These are phyloP conservation scores for Nomada lathburiana DNA, from an alignment of 2,888 invertebrate species.

Conservation along the genomic window DNA sequence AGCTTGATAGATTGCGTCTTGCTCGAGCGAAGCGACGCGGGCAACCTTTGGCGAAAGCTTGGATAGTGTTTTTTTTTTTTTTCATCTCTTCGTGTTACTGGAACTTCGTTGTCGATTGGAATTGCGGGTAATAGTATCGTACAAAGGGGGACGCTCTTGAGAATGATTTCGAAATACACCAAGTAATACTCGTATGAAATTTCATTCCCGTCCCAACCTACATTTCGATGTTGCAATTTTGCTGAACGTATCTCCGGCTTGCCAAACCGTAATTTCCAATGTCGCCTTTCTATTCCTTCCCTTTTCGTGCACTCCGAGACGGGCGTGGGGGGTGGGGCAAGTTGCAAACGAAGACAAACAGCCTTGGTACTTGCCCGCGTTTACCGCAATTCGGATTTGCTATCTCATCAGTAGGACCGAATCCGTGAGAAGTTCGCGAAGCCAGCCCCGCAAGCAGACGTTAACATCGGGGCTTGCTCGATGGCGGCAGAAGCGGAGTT, in stretches of 20 bases:
- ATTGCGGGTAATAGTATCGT: background rate
- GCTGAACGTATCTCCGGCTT: too few species aligned
- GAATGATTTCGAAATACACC: background rate
- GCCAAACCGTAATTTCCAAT: background rate
- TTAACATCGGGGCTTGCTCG: slow-evolving; percentile 1
- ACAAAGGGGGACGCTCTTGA: background rate
- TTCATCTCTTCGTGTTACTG: background rate
- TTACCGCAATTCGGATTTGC: slow-evolving; percentile 13
- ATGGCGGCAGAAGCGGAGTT: slow-evolving; percentile 13
- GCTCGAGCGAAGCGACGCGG: background rate
- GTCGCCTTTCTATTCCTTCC: background rate
- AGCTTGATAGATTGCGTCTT: slow-evolving; percentile 32
- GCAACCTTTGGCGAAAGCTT: background rate
- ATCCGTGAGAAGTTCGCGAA: slow-evolving; percentile 15
- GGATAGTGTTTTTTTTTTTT: background rate
- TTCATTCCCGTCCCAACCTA: background rate
- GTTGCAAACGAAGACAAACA: slow-evolving; percentile 23
- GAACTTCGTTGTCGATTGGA: slow-evolving; percentile 10
- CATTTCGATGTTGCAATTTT: background rate
- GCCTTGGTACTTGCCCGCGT: background rate
- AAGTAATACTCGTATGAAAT: background rate
- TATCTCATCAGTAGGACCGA: background rate
- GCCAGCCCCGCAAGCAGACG: slow-evolving; percentile 3
- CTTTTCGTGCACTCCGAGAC: background rate
- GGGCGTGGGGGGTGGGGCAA: background rate